phyloP scores from a whole-genome alignment of 1,140 invertebrate genomes.

The Drosophila neocordata region DNA sequence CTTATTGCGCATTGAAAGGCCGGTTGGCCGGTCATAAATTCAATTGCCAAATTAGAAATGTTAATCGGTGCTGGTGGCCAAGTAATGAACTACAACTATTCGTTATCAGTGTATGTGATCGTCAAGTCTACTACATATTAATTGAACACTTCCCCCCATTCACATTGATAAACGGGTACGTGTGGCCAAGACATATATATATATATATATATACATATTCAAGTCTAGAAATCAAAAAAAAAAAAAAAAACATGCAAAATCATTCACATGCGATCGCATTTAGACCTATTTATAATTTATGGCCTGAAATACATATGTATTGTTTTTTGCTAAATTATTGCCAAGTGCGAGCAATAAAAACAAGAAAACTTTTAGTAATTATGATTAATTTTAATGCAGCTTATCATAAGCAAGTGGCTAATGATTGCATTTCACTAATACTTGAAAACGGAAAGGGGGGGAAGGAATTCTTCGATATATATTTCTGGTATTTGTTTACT shows the following conservation, averaged over 20 bases:
- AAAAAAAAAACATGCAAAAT: conserved; percentile 29
- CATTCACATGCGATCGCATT: conserved; percentile 18
- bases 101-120: conserved; percentile 22
- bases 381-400: conserved; percentile 48
- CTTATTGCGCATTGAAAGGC: conserved; percentile 35
- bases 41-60: conserved; percentile 54
- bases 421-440: conserved; percentile 44
- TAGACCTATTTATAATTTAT: conserved; percentile 32
- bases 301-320: not conserved
- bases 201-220: not conserved
- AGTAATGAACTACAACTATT: not conserved
- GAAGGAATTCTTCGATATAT: conserved; percentile 7
- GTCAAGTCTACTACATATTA: conserved; percentile 30
- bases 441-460: conserved; percentile 19
- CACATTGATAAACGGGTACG: conserved; percentile 57
- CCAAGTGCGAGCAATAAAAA: conserved; percentile 43
- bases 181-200: conserved; percentile 20
- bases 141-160: conserved; percentile 13
- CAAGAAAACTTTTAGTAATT: conserved; percentile 22
- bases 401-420: conserved; percentile 41
- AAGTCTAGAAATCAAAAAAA: not conserved
- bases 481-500: not conserved
- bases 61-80: conserved; percentile 36
- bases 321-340: not conserved
- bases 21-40: conserved; percentile 14